A percentile compares a stretch with the other conserved stretches of the same genome.
These are phyloP conservation scores for Colletes latitarsis DNA, from an alignment of 1,140 invertebrate genomes.

Conservation along the genomic window DNA sequence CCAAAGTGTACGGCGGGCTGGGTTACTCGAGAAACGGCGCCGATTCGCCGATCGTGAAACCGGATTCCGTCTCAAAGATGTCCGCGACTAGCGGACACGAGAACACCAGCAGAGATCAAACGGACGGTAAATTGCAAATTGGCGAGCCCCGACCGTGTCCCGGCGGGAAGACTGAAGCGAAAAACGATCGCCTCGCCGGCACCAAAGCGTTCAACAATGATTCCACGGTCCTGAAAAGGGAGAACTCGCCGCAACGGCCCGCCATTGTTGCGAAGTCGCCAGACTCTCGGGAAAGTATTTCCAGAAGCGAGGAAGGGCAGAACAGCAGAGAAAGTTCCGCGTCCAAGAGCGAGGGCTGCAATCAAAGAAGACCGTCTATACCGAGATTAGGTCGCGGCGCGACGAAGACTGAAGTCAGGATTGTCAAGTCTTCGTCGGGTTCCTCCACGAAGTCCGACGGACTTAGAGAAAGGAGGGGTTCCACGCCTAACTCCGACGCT, in stretches of 20 bases:
- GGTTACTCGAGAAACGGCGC: not conserved
- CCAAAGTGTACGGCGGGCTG: conserved; percentile 22
- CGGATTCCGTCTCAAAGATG: conserved; percentile 13
- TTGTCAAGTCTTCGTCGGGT: conserved; percentile 48
- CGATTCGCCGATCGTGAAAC: conserved; percentile 8
- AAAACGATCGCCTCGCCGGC: not conserved
- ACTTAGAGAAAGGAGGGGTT: conserved; percentile 53
- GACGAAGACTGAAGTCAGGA: conserved; percentile 61
- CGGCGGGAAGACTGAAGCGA: conserved; percentile 22
- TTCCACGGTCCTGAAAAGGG: conserved; percentile 22
- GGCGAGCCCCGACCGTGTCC: conserved; percentile 4
- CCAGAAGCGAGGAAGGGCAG: conserved; percentile 41
- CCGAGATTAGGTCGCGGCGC: conserved; percentile 50
- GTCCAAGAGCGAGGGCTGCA: conserved; percentile 58
- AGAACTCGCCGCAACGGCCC: conserved; percentile 12
- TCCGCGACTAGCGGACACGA: conserved; percentile 6
- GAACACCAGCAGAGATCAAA: conserved; percentile 46
- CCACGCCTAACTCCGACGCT: conserved; percentile 56
- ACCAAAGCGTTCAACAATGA: conserved; percentile 31
- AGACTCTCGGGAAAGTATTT: conserved; percentile 41
- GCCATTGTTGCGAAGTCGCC: conserved; percentile 36
- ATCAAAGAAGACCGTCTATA: conserved; percentile 59
- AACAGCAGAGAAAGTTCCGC: conserved; percentile 51
- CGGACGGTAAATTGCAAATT: conserved; percentile 53
- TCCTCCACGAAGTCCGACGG: conserved; percentile 53